Evolutionary conservation across 2,888 invertebrate genomes (phyloP).

Genomic region (Cremastinae sp.): DNA sequence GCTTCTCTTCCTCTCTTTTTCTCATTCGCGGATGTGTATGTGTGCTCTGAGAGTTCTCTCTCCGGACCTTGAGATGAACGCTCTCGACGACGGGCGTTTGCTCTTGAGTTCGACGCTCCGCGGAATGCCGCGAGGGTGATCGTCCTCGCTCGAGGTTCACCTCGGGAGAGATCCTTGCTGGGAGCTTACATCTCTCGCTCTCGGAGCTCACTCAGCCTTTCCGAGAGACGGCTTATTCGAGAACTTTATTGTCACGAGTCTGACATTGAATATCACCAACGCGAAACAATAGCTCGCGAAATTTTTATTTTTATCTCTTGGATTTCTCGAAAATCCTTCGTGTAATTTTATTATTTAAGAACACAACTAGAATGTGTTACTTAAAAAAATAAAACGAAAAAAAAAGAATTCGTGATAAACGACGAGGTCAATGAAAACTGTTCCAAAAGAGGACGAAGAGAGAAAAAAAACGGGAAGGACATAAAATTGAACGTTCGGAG

Average conservation of each 20-base stretch:
- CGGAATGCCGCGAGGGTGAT: conserved; percentile 61
- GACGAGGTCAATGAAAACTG: too few species aligned
- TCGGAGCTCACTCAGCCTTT: conserved; percentile 44
- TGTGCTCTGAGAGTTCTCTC: conserved; percentile 26
- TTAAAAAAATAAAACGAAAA: background rate
- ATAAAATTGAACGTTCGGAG: background rate
- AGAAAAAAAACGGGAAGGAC: conserved; percentile 33
- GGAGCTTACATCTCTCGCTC: conserved; percentile 29
- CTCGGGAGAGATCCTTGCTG: conserved; percentile 50
- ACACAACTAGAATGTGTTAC: too few species aligned
- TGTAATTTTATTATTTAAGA: too few species aligned
- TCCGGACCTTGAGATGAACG: conserved; percentile 59
- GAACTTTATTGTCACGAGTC: conserved; percentile 28
- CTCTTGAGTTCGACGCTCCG: conserved; percentile 59
- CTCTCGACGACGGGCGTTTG: conserved; percentile 48
- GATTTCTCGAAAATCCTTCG: too few species aligned
- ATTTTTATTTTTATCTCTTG: too few species aligned
- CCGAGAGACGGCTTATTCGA: conserved; percentile 31
- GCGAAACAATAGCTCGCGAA: background rate
- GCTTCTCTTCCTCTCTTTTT: conserved; percentile 19
- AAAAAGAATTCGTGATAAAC: background rate
- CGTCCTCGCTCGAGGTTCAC: conserved; percentile 59
- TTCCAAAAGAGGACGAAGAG: conserved; percentile 10
- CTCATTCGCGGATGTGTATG: conserved; percentile 24
- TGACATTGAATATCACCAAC: conserved; percentile 12